These are phyloP conservation scores for Ormyrus thymus DNA, from an alignment of 2,888 invertebrate genomes.

Conservation along the genomic window DNA sequence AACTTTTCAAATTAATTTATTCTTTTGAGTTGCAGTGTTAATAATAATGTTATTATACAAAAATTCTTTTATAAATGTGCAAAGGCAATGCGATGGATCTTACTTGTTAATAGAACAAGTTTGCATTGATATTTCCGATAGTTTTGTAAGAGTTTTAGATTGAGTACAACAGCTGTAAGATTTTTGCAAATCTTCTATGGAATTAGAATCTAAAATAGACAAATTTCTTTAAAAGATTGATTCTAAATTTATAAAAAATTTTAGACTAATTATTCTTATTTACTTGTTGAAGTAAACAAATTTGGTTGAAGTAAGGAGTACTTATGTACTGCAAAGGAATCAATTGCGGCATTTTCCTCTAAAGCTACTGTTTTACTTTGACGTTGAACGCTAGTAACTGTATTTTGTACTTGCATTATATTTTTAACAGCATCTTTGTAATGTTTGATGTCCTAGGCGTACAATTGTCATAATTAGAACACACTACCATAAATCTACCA, in stretches of 20 bases:
- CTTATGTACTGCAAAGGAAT: background rate
- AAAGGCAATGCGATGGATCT: background rate
- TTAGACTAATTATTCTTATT: background rate
- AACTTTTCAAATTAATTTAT: background rate
- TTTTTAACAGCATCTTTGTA: constrained; percentile 20
- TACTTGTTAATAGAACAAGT: constrained; percentile 8
- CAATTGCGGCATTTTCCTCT: background rate
- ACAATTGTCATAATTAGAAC: constrained; percentile 3
- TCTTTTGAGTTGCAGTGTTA: constrained; percentile 1
- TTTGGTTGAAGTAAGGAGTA: constrained; percentile 12
- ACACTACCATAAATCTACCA: background rate
- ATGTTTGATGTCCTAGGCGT: constrained; percentile 28
- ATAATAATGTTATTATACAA: constrained; percentile 17
- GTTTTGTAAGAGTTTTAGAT: background rate
- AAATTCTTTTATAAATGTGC: constrained; percentile 27
- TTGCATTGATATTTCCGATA: background rate
- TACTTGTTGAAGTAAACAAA: constrained; percentile 23
- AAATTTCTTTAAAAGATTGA: background rate
- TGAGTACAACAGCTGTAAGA: background rate
- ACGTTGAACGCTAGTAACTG: constrained; percentile 5
- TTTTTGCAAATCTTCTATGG: background rate
- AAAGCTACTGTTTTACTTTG: background rate
- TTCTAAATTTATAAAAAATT: background rate
- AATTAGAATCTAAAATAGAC: constrained; percentile 2
- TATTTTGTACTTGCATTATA: constrained; percentile 27